These are phyloP conservation scores for Drosophila ogumai DNA, from an alignment of 1,140 invertebrate genomes.

Conservation along the genomic window DNA sequence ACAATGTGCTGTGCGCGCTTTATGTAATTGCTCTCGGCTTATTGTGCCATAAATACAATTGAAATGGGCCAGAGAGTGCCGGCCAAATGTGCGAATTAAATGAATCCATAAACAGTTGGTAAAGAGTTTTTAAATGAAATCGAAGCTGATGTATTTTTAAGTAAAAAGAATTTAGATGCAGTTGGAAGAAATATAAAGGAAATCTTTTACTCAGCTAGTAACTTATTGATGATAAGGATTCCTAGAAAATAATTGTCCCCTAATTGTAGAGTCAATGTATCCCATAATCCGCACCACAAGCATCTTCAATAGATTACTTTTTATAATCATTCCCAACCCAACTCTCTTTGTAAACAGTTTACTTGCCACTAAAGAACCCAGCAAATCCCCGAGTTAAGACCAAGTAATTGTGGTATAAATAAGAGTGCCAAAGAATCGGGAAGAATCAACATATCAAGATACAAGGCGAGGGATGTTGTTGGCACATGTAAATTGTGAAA, in stretches of 20 bases:
- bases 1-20: slow-evolving; percentile 36
- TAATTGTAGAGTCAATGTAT: not conserved
- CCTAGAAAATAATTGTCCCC: not conserved
- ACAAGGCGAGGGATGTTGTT: slow-evolving; percentile 63
- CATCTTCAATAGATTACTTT: slow-evolving; percentile 12
- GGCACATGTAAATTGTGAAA: slow-evolving; percentile 80
- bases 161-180: too few relatives aligned
- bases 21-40: slow-evolving; percentile 36
- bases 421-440: slow-evolving; percentile 32
- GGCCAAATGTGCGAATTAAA: slow-evolving; percentile 32
- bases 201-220: not conserved
- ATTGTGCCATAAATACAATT: slow-evolving; percentile 41
- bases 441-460: slow-evolving; percentile 75
- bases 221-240: not conserved
- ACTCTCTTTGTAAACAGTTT: slow-evolving; percentile 25
- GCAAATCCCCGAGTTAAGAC: slow-evolving; percentile 56
- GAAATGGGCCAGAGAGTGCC: slow-evolving; percentile 13
- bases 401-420: slow-evolving; percentile 77
- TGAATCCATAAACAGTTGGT: not conserved
- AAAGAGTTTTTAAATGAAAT: slow-evolving; percentile 5
- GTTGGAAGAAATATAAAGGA: not conserved
- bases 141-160: not conserved
- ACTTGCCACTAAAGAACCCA: slow-evolving; percentile 26
- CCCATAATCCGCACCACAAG: slow-evolving; percentile 13
- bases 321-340: not conserved